Conservation (phyloP, 2,888 invertebrate species). For the Heteromurus nitidus region DNA sequence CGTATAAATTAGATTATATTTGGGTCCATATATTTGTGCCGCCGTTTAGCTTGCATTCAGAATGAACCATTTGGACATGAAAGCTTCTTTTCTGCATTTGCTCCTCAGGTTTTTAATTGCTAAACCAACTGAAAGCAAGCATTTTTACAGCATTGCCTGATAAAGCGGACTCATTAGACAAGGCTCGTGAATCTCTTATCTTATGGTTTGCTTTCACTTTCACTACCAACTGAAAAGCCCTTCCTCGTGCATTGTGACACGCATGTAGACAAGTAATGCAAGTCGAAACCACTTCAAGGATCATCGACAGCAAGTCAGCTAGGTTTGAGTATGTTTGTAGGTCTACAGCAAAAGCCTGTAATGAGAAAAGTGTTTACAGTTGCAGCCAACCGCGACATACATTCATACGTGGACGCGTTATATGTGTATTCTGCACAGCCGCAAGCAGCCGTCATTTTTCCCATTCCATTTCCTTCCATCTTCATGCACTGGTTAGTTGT, state of each 20-base stretch:
- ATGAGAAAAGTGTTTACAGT: too few relatives aligned
- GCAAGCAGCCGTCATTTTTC: constrained; percentile 61
- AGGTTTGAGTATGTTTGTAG: too few relatives aligned
- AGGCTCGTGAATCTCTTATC: constrained; percentile 17
- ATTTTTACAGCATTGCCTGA: neutral
- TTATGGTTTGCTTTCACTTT: too few relatives aligned
- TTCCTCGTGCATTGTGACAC: neutral
- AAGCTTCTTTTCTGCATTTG: too few relatives aligned
- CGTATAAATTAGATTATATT: too few relatives aligned
- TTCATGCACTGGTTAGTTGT: constrained; percentile 58
- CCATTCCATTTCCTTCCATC: constrained; percentile 58
- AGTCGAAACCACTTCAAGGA: constrained; percentile 46
- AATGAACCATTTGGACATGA: too few relatives aligned
- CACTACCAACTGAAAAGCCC: neutral
- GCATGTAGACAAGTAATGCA: constrained; percentile 24
- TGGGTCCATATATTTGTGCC: too few relatives aligned
- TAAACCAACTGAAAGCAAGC: neutral
- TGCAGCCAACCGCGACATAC: neutral
- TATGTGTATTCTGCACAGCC: too few relatives aligned
- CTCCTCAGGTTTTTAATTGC: too few relatives aligned
- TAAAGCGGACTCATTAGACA: neutral
- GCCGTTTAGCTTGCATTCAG: too few relatives aligned
- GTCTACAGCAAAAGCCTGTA: too few relatives aligned
- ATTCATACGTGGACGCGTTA: neutral
- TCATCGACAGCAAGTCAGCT: constrained; percentile 21